Conservation (phyloP, 2,113 vertebrate species). For the Elephas maximus region DNA sequence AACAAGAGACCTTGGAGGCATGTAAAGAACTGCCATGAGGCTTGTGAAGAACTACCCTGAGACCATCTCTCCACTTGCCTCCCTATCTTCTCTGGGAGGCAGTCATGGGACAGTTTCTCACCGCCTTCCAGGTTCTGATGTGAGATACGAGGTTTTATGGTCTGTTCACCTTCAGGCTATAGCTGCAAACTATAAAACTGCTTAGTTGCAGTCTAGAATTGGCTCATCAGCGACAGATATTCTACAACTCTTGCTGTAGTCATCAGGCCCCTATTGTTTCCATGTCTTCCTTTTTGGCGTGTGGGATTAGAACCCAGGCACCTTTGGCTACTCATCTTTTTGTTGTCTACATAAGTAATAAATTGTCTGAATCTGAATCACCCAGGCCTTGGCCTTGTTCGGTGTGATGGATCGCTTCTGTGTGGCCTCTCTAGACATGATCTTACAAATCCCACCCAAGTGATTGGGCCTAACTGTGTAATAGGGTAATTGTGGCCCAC, state of each 20-base stretch:
- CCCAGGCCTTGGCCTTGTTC: too few species aligned
- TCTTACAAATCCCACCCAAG: too few species aligned
- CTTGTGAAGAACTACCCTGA: not conserved
- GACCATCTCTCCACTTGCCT: not conserved
- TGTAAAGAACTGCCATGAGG: not conserved
- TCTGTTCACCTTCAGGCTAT: not conserved
- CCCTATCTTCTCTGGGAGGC: not conserved
- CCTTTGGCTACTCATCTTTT: not conserved
- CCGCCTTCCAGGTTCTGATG: not conserved
- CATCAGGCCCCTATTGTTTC: not conserved
- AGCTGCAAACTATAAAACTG: not conserved
- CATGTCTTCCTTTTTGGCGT: not conserved
- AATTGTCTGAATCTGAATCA: not conserved
- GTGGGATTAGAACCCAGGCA: not conserved
- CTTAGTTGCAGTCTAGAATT: not conserved
- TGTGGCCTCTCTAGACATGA: too few species aligned
- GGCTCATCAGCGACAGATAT: not conserved
- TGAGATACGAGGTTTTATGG: not conserved
- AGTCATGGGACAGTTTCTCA: not conserved
- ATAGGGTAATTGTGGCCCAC: too few species aligned
- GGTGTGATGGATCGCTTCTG: too few species aligned
- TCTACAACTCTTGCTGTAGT: too few species aligned
- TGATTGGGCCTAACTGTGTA: too few species aligned
- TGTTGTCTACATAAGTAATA: too few species aligned
- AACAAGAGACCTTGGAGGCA: not conserved